Conservation (phyloP, 2,113 vertebrate genomes). For the Otis tarda region DNA sequence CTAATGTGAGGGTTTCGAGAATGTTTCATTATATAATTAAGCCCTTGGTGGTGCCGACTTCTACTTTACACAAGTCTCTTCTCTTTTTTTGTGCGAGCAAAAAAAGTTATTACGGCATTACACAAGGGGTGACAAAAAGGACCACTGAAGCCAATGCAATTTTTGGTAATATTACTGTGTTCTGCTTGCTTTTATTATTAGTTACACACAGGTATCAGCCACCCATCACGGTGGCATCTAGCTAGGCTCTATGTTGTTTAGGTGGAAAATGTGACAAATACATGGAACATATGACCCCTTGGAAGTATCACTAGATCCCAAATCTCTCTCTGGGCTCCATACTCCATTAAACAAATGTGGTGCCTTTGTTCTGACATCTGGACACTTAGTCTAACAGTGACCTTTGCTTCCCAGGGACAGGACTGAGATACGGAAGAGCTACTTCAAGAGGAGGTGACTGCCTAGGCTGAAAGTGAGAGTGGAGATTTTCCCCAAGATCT, state of each 20-base stretch:
- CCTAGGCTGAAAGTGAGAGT: background rate
- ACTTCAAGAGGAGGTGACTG: background rate
- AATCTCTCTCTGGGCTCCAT: constrained; percentile 14
- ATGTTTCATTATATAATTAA: constrained; percentile 69
- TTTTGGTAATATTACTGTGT: background rate
- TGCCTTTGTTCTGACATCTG: constrained; percentile 31
- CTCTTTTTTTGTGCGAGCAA: background rate
- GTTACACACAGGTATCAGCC: background rate
- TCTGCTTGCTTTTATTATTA: background rate
- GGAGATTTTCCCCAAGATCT: background rate
- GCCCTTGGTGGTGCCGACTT: constrained; percentile 14
- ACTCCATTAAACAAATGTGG: constrained; percentile 29
- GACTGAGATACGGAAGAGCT: background rate
- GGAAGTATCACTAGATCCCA: constrained; percentile 16
- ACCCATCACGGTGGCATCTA: background rate
- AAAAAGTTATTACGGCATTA: background rate
- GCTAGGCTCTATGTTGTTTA: background rate
- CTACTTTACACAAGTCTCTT: constrained; percentile 5
- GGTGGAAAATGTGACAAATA: background rate
- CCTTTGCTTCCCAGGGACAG: constrained; percentile 43
- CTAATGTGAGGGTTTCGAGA: constrained; percentile 50
- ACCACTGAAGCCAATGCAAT: background rate
- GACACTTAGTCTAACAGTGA: background rate
- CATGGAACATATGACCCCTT: background rate
- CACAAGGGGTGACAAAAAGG: background rate